These are phyloP conservation scores for Siderastrea radians DNA, from an alignment of 92 coral and sea anemone genomes.

Conservation along the genomic window DNA sequence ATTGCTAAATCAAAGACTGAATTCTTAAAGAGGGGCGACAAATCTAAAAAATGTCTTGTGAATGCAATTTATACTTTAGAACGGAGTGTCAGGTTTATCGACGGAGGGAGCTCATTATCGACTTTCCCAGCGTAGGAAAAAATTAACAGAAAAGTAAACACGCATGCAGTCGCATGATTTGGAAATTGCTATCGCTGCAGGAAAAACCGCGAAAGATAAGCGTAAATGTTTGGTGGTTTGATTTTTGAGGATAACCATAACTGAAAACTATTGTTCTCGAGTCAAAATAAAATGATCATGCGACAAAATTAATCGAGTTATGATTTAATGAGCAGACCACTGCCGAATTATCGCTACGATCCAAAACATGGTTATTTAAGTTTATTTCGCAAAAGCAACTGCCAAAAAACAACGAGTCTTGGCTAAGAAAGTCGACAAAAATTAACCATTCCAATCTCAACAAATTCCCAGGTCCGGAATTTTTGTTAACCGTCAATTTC, in stretches of 20 bases:
- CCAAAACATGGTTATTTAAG: not conserved
- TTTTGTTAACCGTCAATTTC: no score
- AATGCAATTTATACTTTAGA: not conserved
- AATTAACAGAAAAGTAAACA: no score
- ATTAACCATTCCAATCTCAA: no score
- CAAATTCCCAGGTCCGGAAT: no score
- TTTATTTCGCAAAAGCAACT: not conserved
- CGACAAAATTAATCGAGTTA: constrained; percentile 5
- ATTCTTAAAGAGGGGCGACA: not conserved
- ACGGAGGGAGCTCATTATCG: no score
- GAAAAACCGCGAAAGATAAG: not conserved
- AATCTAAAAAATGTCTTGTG: not conserved
- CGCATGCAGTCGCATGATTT: no score
- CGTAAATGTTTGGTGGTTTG: not conserved
- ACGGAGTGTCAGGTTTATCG: not conserved
- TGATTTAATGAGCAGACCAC: not conserved
- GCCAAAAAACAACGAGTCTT: no score
- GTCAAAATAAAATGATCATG: not conserved
- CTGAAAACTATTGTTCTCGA: no score
- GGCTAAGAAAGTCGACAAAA: no score
- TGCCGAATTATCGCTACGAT: not conserved
- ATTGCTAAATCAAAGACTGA: not conserved
- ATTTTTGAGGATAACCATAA: constrained; percentile 11
- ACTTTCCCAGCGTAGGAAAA: no score
- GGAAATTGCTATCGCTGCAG: not conserved